A percentile compares a stretch with the other conserved stretches of the same genome.
phyloP scores from a whole-genome alignment of 2,113 vertebrate genomes.

The Pithys albifrons region DNA sequence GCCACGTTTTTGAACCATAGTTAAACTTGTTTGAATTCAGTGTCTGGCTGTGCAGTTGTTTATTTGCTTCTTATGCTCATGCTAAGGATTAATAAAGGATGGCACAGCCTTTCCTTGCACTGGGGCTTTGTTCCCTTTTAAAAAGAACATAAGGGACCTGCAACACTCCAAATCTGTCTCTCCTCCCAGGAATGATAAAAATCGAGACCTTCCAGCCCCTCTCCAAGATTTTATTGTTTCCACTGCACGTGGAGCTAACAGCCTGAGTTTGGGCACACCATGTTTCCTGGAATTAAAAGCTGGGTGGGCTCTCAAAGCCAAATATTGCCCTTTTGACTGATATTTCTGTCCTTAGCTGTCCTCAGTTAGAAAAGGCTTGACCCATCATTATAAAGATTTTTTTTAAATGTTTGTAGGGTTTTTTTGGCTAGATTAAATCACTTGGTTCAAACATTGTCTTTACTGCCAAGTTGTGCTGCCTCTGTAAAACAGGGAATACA shows the following conservation, averaged over 20 bases:
- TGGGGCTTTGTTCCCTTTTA: neutral
- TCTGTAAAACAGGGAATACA: neutral
- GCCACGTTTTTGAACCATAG: neutral
- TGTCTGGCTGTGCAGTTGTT: neutral
- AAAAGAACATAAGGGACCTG: neutral
- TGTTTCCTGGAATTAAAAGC: neutral
- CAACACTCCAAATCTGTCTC: neutral
- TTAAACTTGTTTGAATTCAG: neutral
- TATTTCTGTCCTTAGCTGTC: neutral
- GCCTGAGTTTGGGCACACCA: neutral
- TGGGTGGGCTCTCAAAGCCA: neutral
- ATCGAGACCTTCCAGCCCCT: fast-evolving
- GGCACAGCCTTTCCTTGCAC: neutral
- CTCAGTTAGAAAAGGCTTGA: neutral
- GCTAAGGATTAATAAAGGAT: neutral
- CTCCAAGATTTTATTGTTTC: neutral
- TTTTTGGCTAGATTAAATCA: neutral
- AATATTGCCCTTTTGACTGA: neutral
- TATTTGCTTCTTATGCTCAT: neutral
- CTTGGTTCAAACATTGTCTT: neutral
- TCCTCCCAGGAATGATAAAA: neutral
- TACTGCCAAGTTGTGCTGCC: neutral
- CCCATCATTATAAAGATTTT: fast-evolving
- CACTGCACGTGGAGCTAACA: neutral
- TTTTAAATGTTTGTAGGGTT: neutral